phyloP scores from a whole-genome alignment of 1,140 invertebrate genomes.

The Bombus ignitus region DNA sequence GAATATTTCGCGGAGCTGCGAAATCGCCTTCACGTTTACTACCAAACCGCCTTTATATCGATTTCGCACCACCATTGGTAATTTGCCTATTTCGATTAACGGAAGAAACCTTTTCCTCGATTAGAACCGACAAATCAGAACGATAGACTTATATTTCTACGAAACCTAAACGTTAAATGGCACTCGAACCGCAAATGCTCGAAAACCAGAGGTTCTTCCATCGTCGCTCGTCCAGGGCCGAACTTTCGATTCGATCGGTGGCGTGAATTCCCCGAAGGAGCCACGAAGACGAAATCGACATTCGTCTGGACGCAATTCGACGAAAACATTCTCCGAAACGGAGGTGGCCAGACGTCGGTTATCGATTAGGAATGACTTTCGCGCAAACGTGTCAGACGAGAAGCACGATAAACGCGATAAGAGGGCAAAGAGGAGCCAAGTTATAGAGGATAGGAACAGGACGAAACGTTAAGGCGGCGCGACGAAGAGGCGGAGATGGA shows the following conservation, averaged over 20 bases:
- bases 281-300: slow-evolving; percentile 24
- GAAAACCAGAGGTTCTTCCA: background rate
- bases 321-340: slow-evolving; percentile 52
- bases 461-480: slow-evolving; percentile 10
- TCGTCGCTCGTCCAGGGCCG: background rate
- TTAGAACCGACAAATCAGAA: background rate
- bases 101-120: background rate
- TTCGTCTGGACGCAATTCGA: slow-evolving; percentile 19
- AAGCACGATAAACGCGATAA: slow-evolving; percentile 68
- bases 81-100: no score
- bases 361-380: slow-evolving; percentile 71
- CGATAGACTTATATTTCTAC: background rate
- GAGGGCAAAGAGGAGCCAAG: slow-evolving; percentile 32
- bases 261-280: background rate
- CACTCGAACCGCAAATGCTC: background rate
- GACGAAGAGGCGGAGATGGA: slow-evolving; percentile 2
- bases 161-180: background rate
- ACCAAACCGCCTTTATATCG: background rate
- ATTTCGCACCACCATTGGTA: background rate
- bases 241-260: background rate
- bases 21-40: slow-evolving; percentile 22
- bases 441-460: slow-evolving; percentile 1
- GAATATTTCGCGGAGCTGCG: slow-evolving; percentile 17
- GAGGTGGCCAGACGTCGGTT: slow-evolving; percentile 59
- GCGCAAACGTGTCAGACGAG: slow-evolving; percentile 68